Base-by-base conservation (phyloP, 2,797 vertebrate genomes). In the Eulemur coronatus region DNA sequence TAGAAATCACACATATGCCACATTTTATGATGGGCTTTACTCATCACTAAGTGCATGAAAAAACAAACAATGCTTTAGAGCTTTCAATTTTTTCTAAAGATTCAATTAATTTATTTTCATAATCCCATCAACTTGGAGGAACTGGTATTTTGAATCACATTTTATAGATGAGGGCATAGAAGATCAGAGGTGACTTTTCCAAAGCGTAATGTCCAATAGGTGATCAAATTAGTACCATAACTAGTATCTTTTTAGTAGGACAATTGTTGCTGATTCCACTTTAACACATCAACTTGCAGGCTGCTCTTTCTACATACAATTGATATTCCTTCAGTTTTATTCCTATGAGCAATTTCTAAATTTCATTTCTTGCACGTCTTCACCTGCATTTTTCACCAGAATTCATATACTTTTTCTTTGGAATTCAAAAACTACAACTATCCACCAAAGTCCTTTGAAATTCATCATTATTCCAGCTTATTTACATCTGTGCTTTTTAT, bases 51-150 rank as follows among this genome's bases (percentile, higher is more conserved):
- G 20, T 75, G 6, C 1, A 26, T 78, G 2, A 85, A 73, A 73
- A 65, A 73, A 63, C 43, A 24, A n/a, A 35, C 11, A 55, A 72
- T 41, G 11, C 33, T 55, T 63, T 48, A 35, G 43, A 22, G 43
- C 3, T 41, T 48, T 48, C 14, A 12, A 9, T 10, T 67, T 61
- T 93, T 38, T 57, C 50, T 43, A 89, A 86, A 65, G 9, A 55
- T 61, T 75, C 17, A 76, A 41, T 73, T 80, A 96, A 38, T 57
- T 95, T 70, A 24, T 73, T 96, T 86, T 73, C 38, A 90, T 88
- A 90, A 87, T 35, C 2, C 11, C 28, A 72, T 14, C 41, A 79
- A 86, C 7, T 86, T 70, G 33, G 13, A 75, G n/a, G 41, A 63
- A 78, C n/a, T 76, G 41, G 17, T 61, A n/a, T 72, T 91, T 50